Conservation (phyloP, 2,888 invertebrate species). For the Pherbina coryleti region DNA sequence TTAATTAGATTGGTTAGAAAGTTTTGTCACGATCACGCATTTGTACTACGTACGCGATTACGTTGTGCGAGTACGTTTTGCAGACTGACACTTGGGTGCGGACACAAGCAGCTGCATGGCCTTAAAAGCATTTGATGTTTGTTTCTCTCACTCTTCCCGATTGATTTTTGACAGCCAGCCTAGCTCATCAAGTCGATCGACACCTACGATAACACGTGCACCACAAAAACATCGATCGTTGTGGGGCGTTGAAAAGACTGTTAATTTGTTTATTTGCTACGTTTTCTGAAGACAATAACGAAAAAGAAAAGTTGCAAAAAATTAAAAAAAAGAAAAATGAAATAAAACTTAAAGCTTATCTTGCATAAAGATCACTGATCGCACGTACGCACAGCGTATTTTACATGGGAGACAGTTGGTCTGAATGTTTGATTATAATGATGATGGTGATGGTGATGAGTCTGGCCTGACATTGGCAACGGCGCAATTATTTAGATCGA, state of each 20-base stretch:
- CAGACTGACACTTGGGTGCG: conserved; percentile 14
- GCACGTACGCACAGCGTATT: background rate
- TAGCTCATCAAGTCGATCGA: conserved; percentile 20
- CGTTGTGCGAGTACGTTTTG: background rate
- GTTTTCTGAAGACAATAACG: background rate
- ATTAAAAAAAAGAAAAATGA: background rate
- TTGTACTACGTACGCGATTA: background rate
- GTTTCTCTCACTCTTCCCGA: background rate
- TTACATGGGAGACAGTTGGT: conserved; percentile 1
- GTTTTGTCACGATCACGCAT: conserved; percentile 30
- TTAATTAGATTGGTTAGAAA: conserved; percentile 15
- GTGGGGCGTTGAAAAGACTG: conserved; percentile 15
- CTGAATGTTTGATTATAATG: background rate
- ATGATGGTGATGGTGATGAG: conserved; percentile 9
- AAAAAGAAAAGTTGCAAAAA: background rate
- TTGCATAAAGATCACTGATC: conserved; percentile 12
- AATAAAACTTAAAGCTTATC: background rate
- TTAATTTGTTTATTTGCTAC: conserved; percentile 23
- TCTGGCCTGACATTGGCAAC: background rate
- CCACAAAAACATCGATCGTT: conserved; percentile 23
- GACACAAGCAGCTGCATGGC: conserved; percentile 7
- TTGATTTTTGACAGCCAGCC: conserved; percentile 11
- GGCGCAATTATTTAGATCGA: background rate
- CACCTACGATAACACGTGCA: conserved; percentile 36
- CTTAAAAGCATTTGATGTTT: conserved; percentile 13